These are phyloP conservation scores for Acanthosoma haemorrhoidale DNA, from an alignment of 2,888 invertebrate genomes.

Conservation along the genomic window DNA sequence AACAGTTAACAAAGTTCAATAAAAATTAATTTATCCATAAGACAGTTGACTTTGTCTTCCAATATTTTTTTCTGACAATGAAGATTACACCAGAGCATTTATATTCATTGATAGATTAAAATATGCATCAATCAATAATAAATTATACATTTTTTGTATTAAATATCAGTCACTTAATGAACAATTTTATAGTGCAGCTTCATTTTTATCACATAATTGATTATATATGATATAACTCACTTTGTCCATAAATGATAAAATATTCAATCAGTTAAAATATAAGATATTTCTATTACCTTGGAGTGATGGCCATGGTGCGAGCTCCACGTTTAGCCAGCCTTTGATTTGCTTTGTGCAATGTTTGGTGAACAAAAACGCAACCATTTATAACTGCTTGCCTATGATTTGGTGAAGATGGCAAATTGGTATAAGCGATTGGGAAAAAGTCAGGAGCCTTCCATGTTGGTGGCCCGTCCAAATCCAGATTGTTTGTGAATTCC, in stretches of 20 bases:
- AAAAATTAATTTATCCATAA: neutral
- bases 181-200: no score
- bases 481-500: constrained; percentile 93
- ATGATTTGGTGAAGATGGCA: constrained; percentile 71
- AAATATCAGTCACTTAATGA: no score
- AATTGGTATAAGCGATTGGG: constrained; percentile 76
- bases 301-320: constrained; percentile 95
- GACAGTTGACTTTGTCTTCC: no score
- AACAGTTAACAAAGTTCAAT: neutral
- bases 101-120: no score
- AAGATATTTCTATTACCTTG: constrained; percentile 62
- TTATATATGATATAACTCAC: no score
- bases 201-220: no score
- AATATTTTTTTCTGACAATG: no score
- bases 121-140: no score
- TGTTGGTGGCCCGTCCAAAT: constrained; percentile 76
- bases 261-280: no score
- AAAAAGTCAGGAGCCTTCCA: constrained; percentile 87
- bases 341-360: constrained; percentile 89
- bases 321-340: constrained; percentile 86
- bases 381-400: constrained; percentile 98
- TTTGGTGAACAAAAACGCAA: constrained; percentile 96
- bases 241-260: no score
- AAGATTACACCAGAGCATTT: no score
- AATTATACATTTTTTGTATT: no score